Conservation (phyloP, 1,140 invertebrate genomes). For the Cyphomyrmex costatus region DNA sequence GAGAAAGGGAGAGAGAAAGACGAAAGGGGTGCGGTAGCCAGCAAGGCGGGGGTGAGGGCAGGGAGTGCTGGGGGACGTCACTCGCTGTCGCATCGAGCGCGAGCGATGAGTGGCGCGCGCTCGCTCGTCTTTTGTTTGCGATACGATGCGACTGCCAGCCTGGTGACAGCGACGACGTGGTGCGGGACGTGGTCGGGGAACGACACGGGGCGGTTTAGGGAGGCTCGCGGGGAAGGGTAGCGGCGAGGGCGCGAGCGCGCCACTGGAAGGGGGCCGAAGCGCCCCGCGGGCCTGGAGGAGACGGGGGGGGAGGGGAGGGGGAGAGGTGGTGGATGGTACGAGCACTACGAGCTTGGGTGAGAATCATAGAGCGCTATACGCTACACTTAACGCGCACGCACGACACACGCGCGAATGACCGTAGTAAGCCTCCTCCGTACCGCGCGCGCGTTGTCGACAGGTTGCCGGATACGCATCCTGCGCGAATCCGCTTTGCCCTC, state of each 20-base stretch:
- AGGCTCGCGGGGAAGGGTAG: slow-evolving; percentile 46
- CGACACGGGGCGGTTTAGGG: slow-evolving; percentile 65
- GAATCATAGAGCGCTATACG: slow-evolving; percentile 81
- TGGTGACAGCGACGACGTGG: slow-evolving; percentile 74
- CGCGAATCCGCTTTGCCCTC: slow-evolving; percentile 62
- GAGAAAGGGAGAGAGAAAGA: slow-evolving; percentile 52
- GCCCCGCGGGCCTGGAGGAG: slow-evolving; percentile 56
- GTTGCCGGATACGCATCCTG: slow-evolving; percentile 75
- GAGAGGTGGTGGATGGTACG: slow-evolving; percentile 51
- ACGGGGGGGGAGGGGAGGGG: slow-evolving; percentile 50
- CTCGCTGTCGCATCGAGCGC: slow-evolving; percentile 85
- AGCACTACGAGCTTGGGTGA: slow-evolving; percentile 73
- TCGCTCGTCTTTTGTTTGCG: slow-evolving; percentile 86
- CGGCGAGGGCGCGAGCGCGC: slow-evolving; percentile 20
- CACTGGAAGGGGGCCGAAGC: slow-evolving; percentile 26
- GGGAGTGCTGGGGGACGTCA: slow-evolving; percentile 78
- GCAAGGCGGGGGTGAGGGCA: slow-evolving; percentile 39
- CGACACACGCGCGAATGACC: slow-evolving; percentile 24
- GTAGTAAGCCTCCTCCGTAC: slow-evolving; percentile 63
- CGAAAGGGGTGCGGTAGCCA: slow-evolving; percentile 61
- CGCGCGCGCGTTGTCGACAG: slow-evolving; percentile 72
- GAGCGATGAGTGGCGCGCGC: slow-evolving; percentile 85
- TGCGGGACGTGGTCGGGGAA: slow-evolving; percentile 55
- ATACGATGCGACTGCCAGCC: slow-evolving; percentile 83
- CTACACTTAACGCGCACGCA: slow-evolving; percentile 80